Base-by-base conservation (phyloP, 2,797 vertebrate genomes). In the Periparus ater region DNA sequence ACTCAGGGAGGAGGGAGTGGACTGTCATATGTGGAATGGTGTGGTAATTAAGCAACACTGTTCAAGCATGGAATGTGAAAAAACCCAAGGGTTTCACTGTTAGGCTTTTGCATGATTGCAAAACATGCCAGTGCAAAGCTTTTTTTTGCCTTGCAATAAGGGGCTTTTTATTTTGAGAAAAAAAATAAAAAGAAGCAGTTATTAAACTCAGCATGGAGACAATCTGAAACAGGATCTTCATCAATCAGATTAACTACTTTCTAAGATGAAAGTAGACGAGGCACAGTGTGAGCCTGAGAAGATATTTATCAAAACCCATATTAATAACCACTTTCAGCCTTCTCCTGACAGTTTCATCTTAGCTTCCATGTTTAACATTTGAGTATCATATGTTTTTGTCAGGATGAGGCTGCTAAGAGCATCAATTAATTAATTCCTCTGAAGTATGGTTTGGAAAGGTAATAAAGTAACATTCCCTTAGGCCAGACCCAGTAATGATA, bases 271-370 rank as follows among this genome's bases (percentile, higher is more conserved):
- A 98, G 98, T 98, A 98, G 98, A 98, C 95, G 96, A 98, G 97
- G 97, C 98, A 98, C 98, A 98, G 98, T 98, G 96, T 98, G 98
- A 98, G 97, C 97, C 97, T 97, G 96, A 97, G 91, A 97, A 98
- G 98, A 98, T 98, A 98, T 98, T 98, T 98, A 98, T 99, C 98
- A 98, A 98, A 98, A 98, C 97, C 97, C 97, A 96, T 98, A 99
- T 98, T 98, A 98, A 99, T 98, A 98, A 98, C 98, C 97, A 97
- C 97, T 97, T 98, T 98, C 97, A 98, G 98, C 97, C 96, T 98
- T 98, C 97, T 97, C 96, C 96, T 98, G 98, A 98, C 98, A 98
- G 97, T 97, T 98, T 98, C 98, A 98, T 99, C 98, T 98, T 97
- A 98, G 98, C 97, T 97, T 97, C 97, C 97, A 97, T 98, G 98